Evolutionary conservation across 92 coral and sea anemone species (phyloP), one percentile per base, ranked within the genome.

Genomic region (Diadumene lineata): DNA sequence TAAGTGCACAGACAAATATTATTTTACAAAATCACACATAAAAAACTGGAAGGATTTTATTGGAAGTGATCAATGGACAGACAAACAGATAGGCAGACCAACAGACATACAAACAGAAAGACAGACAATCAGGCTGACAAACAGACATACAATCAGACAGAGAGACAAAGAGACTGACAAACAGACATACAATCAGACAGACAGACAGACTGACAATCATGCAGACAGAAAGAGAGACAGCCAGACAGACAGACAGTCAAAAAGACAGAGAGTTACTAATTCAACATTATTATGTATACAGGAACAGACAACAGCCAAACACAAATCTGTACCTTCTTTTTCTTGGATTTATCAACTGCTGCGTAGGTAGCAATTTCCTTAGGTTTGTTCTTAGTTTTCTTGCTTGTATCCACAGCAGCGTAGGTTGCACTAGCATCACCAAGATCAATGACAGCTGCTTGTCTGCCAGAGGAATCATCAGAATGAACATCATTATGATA

Each of bases 291-390:
- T n/a, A n/a, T n/a, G n/a, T n/a, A n/a, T n/a, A n/a, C n/a, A n/a
- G n/a, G n/a, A n/a, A n/a, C n/a, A n/a, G n/a, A n/a, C n/a, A n/a
- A n/a, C n/a, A 24, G 11, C 16, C 66, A 60, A 24, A 3, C 13
- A 31, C 11, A 6, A 50, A 48, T n/a, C 2, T 17, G 31, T 55
- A 78, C 82, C 82, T 78, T 77, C 28, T 67, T 67, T 50, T 73
- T 73, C 60, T 68, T 78, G 11, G 67, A 30, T 48, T 78, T 78
- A 48, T 78, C 75, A 27, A 78, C 82, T 10, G 17, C 82, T 19
- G 82, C 82, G 31, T 78, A 78, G 26, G 21, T 34, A 0, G 82
- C 61, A 4, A 55, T 68, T 11, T 66, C 75, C 13, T 68, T 0
- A 26, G 46, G 18, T 33, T 22, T 25, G 7, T 76, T 76, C 32